phyloP scores from a whole-genome alignment of 1,140 invertebrate genomes.

The Pseudomyrmex concolor region DNA sequence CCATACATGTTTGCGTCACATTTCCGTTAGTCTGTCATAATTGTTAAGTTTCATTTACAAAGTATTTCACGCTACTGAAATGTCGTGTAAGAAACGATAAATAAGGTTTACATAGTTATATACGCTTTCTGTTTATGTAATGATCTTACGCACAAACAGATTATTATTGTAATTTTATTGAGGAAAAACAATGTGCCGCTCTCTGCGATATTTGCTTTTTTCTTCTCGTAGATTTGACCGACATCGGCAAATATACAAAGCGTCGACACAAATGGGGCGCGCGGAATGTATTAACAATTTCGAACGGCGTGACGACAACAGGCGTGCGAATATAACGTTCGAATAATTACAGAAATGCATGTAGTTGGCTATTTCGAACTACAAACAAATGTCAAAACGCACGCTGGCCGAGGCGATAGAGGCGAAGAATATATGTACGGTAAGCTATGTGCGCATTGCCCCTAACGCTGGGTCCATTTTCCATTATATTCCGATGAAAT shows the following conservation, averaged over 20 bases:
- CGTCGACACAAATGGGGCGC: not conserved
- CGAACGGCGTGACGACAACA: constrained; percentile 9
- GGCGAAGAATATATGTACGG: constrained; percentile 50
- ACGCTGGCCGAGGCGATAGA: constrained; percentile 63
- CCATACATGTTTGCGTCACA: not conserved
- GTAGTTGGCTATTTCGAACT: constrained; percentile 65
- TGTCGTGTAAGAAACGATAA: not conserved
- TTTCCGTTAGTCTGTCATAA: not conserved
- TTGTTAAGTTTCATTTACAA: constrained; percentile 5
- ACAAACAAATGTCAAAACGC: constrained; percentile 70
- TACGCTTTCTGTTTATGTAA: not conserved
- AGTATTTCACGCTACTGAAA: not conserved
- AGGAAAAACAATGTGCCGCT: too few species aligned
- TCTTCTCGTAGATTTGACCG: constrained; percentile 6
- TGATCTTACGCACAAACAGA: not conserved
- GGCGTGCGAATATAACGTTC: constrained; percentile 53
- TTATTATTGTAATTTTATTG: not conserved
- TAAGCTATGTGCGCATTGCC: constrained; percentile 59
- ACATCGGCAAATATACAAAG: not conserved
- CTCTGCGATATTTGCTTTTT: too few species aligned
- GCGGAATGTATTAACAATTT: constrained; percentile 64
- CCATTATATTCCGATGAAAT: constrained; percentile 77
- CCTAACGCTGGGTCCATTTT: constrained; percentile 72
- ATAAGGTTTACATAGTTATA: not conserved
- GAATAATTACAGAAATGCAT: constrained; percentile 66